Evolutionary conservation across 1,140 invertebrate genomes (phyloP).

Genomic region (Carposina sasakii): DNA sequence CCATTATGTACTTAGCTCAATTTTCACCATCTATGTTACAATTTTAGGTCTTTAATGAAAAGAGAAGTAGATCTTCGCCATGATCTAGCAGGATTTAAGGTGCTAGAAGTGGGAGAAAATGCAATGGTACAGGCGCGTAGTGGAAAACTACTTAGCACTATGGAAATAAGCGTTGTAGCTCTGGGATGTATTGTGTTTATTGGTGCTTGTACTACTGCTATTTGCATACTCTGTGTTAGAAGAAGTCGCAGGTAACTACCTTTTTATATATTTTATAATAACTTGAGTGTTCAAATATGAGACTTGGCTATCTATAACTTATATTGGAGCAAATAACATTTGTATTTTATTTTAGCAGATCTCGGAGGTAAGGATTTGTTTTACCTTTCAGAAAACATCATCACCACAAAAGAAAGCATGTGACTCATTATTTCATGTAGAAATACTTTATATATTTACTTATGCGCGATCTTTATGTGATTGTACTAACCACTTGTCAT

Average conservation of each 20-base stretch:
- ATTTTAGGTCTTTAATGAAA: slow-evolving; percentile 75
- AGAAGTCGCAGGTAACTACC: slow-evolving; percentile 74
- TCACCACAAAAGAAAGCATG: slow-evolving; percentile 56
- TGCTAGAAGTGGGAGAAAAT: slow-evolving; percentile 66
- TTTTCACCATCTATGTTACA: too few relatives aligned
- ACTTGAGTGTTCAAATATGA: neutral
- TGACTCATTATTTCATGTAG: slow-evolving; percentile 51
- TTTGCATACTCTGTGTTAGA: slow-evolving; percentile 84
- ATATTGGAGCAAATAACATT: neutral
- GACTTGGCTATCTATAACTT: neutral
- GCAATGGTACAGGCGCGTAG: slow-evolving; percentile 46
- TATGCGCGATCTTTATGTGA: slow-evolving; percentile 2
- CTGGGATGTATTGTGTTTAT: slow-evolving; percentile 85
- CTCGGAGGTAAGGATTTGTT: slow-evolving; percentile 32
- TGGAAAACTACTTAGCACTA: slow-evolving; percentile 73
- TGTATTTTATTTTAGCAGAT: slow-evolving; percentile 12
- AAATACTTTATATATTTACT: slow-evolving; percentile 5
- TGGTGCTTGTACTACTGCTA: slow-evolving; percentile 82
- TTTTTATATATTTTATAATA: neutral
- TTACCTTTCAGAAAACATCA: slow-evolving; percentile 55
- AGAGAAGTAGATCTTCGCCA: slow-evolving; percentile 76
- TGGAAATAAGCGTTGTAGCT: slow-evolving; percentile 85
- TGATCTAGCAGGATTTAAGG: slow-evolving; percentile 75
- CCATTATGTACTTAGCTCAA: too few relatives aligned
- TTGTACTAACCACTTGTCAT: too few relatives aligned